These are phyloP conservation scores for Lycocerus yunnanus DNA, from an alignment of 2,888 invertebrate species.

Conservation along the genomic window DNA sequence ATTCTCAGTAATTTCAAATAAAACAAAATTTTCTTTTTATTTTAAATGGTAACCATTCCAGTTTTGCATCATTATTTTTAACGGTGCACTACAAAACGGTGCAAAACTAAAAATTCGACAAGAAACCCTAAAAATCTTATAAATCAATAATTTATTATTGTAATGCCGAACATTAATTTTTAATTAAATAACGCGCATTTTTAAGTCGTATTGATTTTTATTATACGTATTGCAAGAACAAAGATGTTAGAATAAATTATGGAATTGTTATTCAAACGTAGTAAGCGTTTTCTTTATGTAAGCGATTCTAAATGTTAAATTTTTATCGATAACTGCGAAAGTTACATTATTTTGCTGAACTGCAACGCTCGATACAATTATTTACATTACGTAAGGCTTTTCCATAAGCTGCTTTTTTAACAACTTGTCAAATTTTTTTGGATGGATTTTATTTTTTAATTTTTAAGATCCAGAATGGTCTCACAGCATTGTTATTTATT, in stretches of 20 bases:
- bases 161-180: too few species aligned
- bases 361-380: not conserved
- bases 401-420: not conserved
- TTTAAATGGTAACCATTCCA: too few species aligned
- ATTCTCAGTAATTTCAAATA: too few species aligned
- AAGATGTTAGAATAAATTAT: not conserved
- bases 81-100: too few species aligned
- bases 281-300: not conserved
- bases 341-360: not conserved
- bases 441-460: too few species aligned
- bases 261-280: not conserved
- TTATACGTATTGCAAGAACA: not conserved
- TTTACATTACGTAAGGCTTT: not conserved
- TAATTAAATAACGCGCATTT: not conserved
- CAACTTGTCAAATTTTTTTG: not conserved
- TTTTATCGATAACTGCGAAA: not conserved
- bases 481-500: too few species aligned
- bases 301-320: not conserved
- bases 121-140: too few species aligned
- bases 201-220: not conserved
- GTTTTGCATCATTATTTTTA: too few species aligned
- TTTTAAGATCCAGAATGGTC: too few species aligned
- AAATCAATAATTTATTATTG: too few species aligned
- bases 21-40: too few species aligned
- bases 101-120: too few species aligned